A percentile compares a stretch with the other conserved stretches of the same genome.
phyloP scores from a whole-genome alignment of 2,113 vertebrate species.

The Pyxicephalus adspersus region DNA sequence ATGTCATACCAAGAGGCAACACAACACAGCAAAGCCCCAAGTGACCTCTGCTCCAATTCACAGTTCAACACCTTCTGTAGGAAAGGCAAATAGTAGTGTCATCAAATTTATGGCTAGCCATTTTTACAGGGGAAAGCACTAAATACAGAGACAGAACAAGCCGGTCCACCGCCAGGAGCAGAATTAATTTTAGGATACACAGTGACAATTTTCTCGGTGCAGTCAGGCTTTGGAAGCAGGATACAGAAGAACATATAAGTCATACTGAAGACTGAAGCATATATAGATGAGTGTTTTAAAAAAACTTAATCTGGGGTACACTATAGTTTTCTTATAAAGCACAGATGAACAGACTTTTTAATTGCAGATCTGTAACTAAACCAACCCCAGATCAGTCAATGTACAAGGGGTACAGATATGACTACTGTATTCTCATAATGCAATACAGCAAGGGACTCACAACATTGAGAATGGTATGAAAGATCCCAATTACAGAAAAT shows the following conservation, averaged over 20 bases:
- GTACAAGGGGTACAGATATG: too few relatives aligned
- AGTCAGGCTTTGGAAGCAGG: not conserved
- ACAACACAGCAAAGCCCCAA: constrained; percentile 34
- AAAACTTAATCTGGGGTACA: not conserved
- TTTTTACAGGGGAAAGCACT: constrained; percentile 33
- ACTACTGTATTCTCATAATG: too few relatives aligned
- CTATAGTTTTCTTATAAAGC: not conserved
- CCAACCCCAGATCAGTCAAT: too few relatives aligned
- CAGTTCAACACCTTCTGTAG: constrained; percentile 40
- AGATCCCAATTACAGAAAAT: too few relatives aligned
- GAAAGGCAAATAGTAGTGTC: constrained; percentile 38
- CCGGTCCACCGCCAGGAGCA: not conserved
- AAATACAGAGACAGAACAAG: constrained; percentile 9
- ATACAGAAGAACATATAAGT: not conserved
- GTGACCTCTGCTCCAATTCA: constrained; percentile 49
- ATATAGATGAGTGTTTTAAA: not conserved
- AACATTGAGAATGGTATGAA: too few relatives aligned
- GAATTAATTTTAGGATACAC: not conserved
- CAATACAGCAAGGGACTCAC: too few relatives aligned
- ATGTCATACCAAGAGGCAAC: constrained; percentile 38
- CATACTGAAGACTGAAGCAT: not conserved
- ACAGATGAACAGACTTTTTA: too few relatives aligned
- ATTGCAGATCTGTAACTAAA: too few relatives aligned
- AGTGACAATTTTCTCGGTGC: not conserved
- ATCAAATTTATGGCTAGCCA: constrained; percentile 44